A percentile compares a stretch with the other conserved stretches of the same genome.
Evolutionary conservation across 2,113 vertebrate species (phyloP).

Genomic region (Vicugna pacos): DNA sequence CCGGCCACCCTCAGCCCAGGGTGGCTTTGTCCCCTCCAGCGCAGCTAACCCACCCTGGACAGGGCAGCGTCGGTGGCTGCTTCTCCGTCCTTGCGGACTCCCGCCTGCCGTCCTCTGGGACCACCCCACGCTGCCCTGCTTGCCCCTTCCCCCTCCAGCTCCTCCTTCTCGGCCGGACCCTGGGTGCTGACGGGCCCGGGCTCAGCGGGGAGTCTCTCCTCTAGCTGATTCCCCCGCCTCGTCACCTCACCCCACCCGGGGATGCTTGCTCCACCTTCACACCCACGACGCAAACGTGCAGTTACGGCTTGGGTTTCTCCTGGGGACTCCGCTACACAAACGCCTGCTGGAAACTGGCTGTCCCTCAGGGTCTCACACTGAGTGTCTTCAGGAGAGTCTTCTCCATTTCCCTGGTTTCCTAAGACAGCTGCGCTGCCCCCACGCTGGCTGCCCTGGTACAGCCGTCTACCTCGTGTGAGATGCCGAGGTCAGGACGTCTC

Average conservation of each 20-base stretch:
- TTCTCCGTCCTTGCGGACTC: no score
- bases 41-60: no score
- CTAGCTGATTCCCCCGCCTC: background rate
- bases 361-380: background rate
- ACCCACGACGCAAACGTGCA: background rate
- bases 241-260: no score
- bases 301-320: background rate
- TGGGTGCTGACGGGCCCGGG: background rate
- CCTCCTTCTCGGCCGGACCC: background rate
- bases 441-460: background rate
- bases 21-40: no score
- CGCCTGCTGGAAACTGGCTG: background rate
- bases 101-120: no score
- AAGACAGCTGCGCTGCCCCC: background rate
- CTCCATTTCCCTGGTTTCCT: background rate
- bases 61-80: no score
- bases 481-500: background rate
- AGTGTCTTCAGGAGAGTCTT: background rate
- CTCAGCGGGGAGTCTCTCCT: background rate
- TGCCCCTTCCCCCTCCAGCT: background rate
- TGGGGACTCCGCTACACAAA: background rate
- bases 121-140: background rate
- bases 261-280: background rate
- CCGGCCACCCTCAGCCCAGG: no score
- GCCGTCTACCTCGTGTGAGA: accelerated